Conservation (phyloP, 2,797 vertebrate genomes). For the Lagocephalus sceleratus region DNA sequence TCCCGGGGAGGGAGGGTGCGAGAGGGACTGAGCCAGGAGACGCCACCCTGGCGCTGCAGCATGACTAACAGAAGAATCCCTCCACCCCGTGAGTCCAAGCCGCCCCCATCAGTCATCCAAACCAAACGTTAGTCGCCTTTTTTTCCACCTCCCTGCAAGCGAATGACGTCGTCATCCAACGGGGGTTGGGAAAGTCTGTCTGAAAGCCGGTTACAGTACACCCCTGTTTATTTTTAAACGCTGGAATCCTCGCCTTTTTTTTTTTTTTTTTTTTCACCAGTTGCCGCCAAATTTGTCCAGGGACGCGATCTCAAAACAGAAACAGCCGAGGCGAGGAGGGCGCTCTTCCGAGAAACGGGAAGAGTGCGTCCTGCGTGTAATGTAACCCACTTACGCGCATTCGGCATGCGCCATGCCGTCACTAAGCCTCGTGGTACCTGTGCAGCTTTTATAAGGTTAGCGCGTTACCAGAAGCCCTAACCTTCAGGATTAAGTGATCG, state of each 20-base stretch:
- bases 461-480: slow-evolving; percentile 54
- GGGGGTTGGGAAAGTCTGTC: slow-evolving; percentile 51
- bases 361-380: slow-evolving; percentile 37
- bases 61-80: slow-evolving; percentile 37
- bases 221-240: slow-evolving; percentile 79
- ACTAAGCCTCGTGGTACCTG: slow-evolving; percentile 43
- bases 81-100: slow-evolving; percentile 25
- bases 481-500: slow-evolving; percentile 66
- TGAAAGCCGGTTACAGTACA: slow-evolving; percentile 70
- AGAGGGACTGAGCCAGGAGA: not conserved
- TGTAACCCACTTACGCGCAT: slow-evolving; percentile 40
- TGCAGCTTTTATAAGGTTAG: slow-evolving; percentile 54
- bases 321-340: slow-evolving; percentile 29
- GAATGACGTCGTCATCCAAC: slow-evolving; percentile 62
- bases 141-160: slow-evolving; percentile 57
- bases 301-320: slow-evolving; percentile 51
- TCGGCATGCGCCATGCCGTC: slow-evolving; percentile 33
- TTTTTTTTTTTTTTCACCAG: slow-evolving; percentile 20
- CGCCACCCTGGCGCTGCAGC: slow-evolving; percentile 33
- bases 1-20: no score
- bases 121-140: slow-evolving; percentile 67
- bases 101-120: slow-evolving; percentile 42
- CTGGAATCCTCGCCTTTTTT: slow-evolving; percentile 52
- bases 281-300: slow-evolving; percentile 53
- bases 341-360: slow-evolving; percentile 25